Base-by-base conservation (phyloP, 1,140 invertebrate species). In the Zophobas atratus region DNA sequence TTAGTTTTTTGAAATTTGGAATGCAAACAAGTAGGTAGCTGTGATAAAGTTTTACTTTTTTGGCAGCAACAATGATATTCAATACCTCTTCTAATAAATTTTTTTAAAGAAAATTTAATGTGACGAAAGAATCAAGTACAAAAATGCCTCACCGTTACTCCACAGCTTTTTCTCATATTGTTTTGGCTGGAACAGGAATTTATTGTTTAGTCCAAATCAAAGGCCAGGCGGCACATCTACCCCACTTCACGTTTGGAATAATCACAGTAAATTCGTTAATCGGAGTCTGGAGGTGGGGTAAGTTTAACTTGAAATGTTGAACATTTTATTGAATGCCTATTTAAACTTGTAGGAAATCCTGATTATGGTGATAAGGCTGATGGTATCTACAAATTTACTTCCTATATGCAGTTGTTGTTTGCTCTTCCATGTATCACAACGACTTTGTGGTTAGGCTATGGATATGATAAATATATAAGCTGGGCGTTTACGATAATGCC, bases 141-240 rank as follows among this genome's bases (percentile, higher is more conserved):
- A 75, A 74, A 41, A 75, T 57, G 39, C 32, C 67, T 36, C 60
- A 77, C 56, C 48, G 67, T n/a, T 77, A 77, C 6, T 53, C 63
- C 5, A 79, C 77, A 38, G 77, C 77, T 32, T 55, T 79, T 6
- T 79, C 77, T 39, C 74, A 79, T 67, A 32, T 75, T 33, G 56
- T 79, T 57, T 76, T 79, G 51, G 77, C 77, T 60, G 77, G 77
- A 35, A 79, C 77, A 43, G 55, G 74, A 38, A 72, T 76, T 51
- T 76, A 71, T 35, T 79, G 77, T 53, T 56, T 79, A 33, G 60
- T 67, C 38, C 60, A 46, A 20, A 67, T 67, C 43, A 67, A 43
- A 43, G 60, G 39, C 5, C 8, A 8, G 20, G 38, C 6, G 2
- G 20, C 43, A 2, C 38, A 67, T 41, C 33, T 8, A 4, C 60